A percentile compares a stretch with the other conserved stretches of the same genome.
phyloP scores from a whole-genome alignment of 2,797 vertebrate species.

The Rhinoraja longicauda region DNA sequence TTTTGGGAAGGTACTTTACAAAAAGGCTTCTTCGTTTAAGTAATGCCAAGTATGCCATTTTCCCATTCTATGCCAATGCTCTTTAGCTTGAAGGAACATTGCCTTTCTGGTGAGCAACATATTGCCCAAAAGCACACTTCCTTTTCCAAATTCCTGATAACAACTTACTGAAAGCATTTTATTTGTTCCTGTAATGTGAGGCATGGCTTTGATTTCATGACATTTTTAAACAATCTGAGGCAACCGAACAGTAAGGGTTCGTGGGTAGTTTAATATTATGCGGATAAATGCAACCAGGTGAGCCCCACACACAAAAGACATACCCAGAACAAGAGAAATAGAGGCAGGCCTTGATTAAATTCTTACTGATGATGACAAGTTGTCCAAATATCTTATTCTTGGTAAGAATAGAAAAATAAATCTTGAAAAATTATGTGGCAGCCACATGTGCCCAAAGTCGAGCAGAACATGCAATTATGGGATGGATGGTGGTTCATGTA shows the following conservation, averaged over 20 bases:
- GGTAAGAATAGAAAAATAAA: conserved; percentile 6
- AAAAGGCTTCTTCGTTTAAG: not conserved
- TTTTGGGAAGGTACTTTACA: too few relatives aligned
- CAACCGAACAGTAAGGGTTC: not conserved
- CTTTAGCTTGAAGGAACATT: not conserved
- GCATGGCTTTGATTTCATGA: not conserved
- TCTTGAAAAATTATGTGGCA: not conserved
- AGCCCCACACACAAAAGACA: not conserved
- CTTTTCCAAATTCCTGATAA: not conserved
- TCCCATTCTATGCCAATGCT: not conserved
- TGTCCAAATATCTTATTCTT: conserved; percentile 20
- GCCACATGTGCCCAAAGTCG: conserved; percentile 13
- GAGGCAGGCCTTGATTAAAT: conserved; percentile 19
- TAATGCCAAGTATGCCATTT: not conserved
- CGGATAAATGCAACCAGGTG: not conserved
- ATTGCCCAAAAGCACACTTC: not conserved
- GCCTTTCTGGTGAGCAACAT: not conserved
- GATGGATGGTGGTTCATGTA: conserved; percentile 31
- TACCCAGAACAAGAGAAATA: not conserved
- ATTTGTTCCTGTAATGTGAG: not conserved
- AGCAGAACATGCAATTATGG: conserved; percentile 33
- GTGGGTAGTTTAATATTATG: not conserved
- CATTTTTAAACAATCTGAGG: not conserved
- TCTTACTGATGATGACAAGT: conserved; percentile 29
- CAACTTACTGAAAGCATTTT: not conserved